A percentile compares a stretch with the other conserved stretches of the same genome.
Evolutionary conservation across 2,888 invertebrate species (phyloP).

Genomic region (Prosapia bicincta): DNA sequence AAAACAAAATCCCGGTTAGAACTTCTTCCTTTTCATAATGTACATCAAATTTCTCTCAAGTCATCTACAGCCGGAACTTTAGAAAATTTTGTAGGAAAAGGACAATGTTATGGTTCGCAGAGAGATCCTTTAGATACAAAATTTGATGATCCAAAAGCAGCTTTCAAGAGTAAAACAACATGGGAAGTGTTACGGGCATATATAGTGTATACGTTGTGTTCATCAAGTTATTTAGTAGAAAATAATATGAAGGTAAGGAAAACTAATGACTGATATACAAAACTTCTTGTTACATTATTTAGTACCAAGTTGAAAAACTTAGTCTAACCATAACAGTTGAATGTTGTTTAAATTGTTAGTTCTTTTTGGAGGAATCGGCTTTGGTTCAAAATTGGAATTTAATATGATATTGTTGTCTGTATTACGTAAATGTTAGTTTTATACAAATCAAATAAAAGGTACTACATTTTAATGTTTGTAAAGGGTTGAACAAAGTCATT

Average conservation of each 20-base stretch:
- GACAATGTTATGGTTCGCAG: conserved; percentile 30
- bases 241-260: conserved; percentile 83
- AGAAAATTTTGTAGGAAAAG: conserved; percentile 18
- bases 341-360: too few relatives aligned
- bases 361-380: too few relatives aligned
- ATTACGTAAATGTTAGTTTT: too few relatives aligned
- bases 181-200: conserved; percentile 87
- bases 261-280: not conserved
- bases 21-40: conserved; percentile 19
- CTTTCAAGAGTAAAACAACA: conserved; percentile 95
- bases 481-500: too few relatives aligned
- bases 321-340: too few relatives aligned
- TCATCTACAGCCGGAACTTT: conserved; percentile 39
- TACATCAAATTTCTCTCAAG: conserved; percentile 43
- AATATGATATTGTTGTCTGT: too few relatives aligned
- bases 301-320: too few relatives aligned
- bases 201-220: conserved; percentile 88
- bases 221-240: conserved; percentile 81
- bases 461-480: too few relatives aligned
- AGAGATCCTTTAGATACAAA: conserved; percentile 74
- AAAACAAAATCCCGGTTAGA: not conserved
- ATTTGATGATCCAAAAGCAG: conserved; percentile 85
- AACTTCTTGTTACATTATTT: too few relatives aligned
- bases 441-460: too few relatives aligned
- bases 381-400: too few relatives aligned